These are phyloP conservation scores for Chloropsis hardwickii DNA, from an alignment of 2,113 vertebrate genomes.

Conservation along the genomic window DNA sequence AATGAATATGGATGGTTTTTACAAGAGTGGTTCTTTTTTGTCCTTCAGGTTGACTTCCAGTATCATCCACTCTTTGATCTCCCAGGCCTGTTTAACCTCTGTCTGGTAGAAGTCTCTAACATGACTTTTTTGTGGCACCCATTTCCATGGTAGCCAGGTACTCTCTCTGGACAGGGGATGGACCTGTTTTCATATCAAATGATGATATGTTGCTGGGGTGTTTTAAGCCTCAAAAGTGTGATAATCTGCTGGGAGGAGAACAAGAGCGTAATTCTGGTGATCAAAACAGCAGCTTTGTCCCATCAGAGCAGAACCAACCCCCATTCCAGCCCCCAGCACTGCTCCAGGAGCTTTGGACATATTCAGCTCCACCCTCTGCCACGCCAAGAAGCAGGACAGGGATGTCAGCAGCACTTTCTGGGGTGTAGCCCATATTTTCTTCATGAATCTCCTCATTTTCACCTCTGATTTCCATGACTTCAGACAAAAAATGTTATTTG, in stretches of 20 bases:
- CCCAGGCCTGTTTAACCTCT: neutral
- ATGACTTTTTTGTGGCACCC: neutral
- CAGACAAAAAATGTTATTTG: neutral
- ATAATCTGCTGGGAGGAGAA: neutral
- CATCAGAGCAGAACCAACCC: neutral
- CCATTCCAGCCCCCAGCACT: fast-evolving
- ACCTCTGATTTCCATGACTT: neutral
- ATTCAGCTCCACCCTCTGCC: fast-evolving
- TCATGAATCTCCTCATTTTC: neutral
- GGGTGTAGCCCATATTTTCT: neutral
- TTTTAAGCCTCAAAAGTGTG: neutral
- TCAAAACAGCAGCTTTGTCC: neutral
- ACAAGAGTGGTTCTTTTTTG: neutral
- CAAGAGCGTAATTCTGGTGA: neutral
- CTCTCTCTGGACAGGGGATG: neutral
- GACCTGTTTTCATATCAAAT: neutral
- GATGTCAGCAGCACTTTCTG: neutral
- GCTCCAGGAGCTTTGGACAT: neutral
- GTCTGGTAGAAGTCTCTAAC: neutral
- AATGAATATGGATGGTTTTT: neutral
- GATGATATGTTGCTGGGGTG: neutral
- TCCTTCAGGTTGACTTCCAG: neutral
- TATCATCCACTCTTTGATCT: neutral
- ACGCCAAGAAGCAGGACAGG: neutral
- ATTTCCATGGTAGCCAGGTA: neutral